Evolutionary conservation across 64 coral and sea anemone species (phyloP).

Genomic region (Astreopora myriophthalma): DNA sequence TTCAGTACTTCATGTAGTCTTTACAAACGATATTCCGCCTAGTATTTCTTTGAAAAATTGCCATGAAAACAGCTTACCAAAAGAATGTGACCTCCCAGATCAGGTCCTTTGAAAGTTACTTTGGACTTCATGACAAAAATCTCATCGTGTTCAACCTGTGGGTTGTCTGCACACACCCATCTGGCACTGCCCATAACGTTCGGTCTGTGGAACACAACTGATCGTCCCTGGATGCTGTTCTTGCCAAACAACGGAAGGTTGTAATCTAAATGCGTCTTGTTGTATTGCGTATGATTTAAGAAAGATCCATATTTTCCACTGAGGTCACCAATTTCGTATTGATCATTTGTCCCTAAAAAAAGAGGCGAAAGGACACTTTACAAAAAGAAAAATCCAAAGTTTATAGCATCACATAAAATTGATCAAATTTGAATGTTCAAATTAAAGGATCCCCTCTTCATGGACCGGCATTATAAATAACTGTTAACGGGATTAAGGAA

Average conservation of each 20-base stretch:
- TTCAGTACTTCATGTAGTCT: too few species aligned
- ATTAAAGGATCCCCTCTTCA: too few species aligned
- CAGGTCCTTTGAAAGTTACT: conserved; percentile 43
- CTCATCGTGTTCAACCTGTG: neutral
- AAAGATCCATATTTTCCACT: conserved; percentile 86
- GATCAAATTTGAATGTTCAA: too few species aligned
- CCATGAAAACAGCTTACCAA: conserved; percentile 45
- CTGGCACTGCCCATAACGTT: conserved; percentile 52
- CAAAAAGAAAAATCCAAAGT: neutral
- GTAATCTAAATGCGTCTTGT: conserved; percentile 39
- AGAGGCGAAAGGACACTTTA: neutral
- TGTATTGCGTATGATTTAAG: conserved; percentile 15
- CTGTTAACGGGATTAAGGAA: too few species aligned
- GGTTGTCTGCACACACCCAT: conserved; percentile 82
- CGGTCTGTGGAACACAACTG: conserved; percentile 78
- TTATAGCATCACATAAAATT: too few species aligned
- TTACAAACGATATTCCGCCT: too few species aligned
- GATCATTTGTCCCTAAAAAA: conserved; percentile 72
- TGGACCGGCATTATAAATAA: too few species aligned
- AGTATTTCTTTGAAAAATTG: too few species aligned
- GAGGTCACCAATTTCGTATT: conserved; percentile 91
- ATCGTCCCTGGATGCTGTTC: conserved; percentile 84
- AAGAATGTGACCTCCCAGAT: conserved; percentile 26
- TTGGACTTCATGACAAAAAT: conserved; percentile 56
- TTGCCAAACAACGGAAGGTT: conserved; percentile 90